Base-by-base conservation (phyloP, 2,797 vertebrate species). In the Otus scops region DNA sequence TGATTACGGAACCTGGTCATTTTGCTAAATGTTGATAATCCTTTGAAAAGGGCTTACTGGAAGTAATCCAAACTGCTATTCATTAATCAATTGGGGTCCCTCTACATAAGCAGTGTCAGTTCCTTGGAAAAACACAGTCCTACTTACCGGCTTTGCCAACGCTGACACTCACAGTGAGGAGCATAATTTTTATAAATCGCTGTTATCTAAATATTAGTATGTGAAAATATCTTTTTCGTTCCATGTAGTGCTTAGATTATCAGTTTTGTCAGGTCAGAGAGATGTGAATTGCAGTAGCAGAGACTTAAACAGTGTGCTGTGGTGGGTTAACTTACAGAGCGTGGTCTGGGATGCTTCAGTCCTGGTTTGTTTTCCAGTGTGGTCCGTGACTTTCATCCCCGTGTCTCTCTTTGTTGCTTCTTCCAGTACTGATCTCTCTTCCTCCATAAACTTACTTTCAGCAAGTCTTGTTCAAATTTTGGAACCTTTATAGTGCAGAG, bases 21-120 rank as follows among this genome's bases (percentile, higher is more conserved):
- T 95, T 93, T 84, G 69, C 94, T 93, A 88, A 88, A 95, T 86
- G 96, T 96, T 86, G 85, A 11, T 96, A 96, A 96, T 95, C 95
- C 93, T 76, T 84, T 82, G 80, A 51, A 96, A 96, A 96, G 82
- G 94, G 95, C 69, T 96, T 96, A 94, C 88, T 89, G 91, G 82
- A 38, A 84, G 59, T 96, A 96, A 96, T 96, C 93, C 96, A 86
- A 92, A 85, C 88, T 84, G 88, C 82, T 94, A 19, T 69, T 93
- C 85, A 92, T 56, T 90, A 93, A 96, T 93, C 87, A 76, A 61
- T 47, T 13, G 12, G 63, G 51, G 88, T 75, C 67, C 70, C 65
- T 57, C 43, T 17, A 4, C 38, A 57, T 3, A 45, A 91, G 86
- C 20, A 4, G 54, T 11, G 32, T 57, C 85, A 86, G 41, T 43